Conservation (phyloP, 1,140 invertebrate species). For the Bradysia coprophila region DNA sequence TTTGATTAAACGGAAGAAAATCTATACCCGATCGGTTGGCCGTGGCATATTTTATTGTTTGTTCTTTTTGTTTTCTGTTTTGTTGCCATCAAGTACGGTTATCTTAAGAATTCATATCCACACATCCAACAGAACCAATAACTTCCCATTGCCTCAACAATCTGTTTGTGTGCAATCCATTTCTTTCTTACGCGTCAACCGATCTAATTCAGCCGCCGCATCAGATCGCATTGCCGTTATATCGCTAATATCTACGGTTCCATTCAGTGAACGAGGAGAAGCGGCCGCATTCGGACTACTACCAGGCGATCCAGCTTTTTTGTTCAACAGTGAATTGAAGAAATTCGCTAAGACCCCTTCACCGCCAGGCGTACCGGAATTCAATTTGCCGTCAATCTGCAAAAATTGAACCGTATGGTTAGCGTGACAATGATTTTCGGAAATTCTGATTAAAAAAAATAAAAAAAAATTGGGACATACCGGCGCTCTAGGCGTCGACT, state of each 20-base stretch:
- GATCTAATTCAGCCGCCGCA: slow-evolving; percentile 81
- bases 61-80: too few species aligned
- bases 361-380: slow-evolving; percentile 45
- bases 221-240: slow-evolving; percentile 63
- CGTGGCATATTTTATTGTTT: too few species aligned
- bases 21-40: too few species aligned
- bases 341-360: slow-evolving; percentile 95
- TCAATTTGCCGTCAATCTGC: slow-evolving; percentile 49
- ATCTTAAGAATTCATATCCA: not conserved
- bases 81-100: too few species aligned
- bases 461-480: not conserved
- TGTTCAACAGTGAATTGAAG: slow-evolving; percentile 92
- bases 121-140: not conserved
- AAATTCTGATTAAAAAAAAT: not conserved
- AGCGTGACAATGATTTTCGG: slow-evolving; percentile 6
- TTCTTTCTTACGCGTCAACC: slow-evolving; percentile 42
- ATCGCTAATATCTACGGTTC: slow-evolving; percentile 23
- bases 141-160: slow-evolving; percentile 10
- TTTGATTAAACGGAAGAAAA: too few species aligned
- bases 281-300: slow-evolving; percentile 26
- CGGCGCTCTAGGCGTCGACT: not conserved
- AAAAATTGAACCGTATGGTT: slow-evolving; percentile 2
- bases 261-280: slow-evolving; percentile 14
- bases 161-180: slow-evolving; percentile 22
- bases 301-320: slow-evolving; percentile 55